These are phyloP conservation scores for Phlogophora meticulosa DNA, from an alignment of 2,888 invertebrate species.

Conservation along the genomic window DNA sequence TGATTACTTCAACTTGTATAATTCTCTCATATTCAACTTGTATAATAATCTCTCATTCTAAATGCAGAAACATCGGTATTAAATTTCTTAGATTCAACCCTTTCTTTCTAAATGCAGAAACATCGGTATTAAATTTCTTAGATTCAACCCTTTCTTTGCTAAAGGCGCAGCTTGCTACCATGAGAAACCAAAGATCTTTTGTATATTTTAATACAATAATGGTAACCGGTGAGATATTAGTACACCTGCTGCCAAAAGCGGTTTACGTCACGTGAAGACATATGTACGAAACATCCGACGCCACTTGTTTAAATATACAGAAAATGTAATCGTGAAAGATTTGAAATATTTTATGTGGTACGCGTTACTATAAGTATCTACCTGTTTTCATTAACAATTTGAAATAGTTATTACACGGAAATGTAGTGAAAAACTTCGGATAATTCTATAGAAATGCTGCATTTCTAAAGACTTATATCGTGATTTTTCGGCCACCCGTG, in stretches of 20 bases:
- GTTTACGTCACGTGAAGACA: conserved; percentile 30
- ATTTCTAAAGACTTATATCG: background rate
- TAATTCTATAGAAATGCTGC: conserved; percentile 21
- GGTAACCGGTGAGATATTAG: conserved; percentile 29
- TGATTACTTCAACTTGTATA: too few species aligned
- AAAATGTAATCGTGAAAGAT: conserved; percentile 16
- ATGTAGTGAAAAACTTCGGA: background rate
- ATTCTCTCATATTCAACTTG: too few species aligned
- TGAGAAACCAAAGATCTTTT: conserved; percentile 39
- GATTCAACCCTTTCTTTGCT: conserved; percentile 2
- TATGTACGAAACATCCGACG: conserved; percentile 17
- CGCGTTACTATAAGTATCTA: background rate
- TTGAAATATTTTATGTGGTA: conserved; percentile 21
- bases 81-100: too few species aligned
- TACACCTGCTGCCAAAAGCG: conserved; percentile 21
- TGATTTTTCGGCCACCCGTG: background rate
- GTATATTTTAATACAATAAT: conserved; percentile 19
- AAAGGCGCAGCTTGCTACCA: conserved; percentile 17
- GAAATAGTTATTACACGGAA: background rate
- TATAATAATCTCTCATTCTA: too few species aligned
- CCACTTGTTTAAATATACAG: conserved; percentile 40
- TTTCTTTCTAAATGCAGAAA: background rate
- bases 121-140: background rate
- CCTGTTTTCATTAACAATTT: too few species aligned
- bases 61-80: too few species aligned